A percentile compares a stretch with the other conserved stretches of the same genome.
phyloP scores from a whole-genome alignment of 2,888 invertebrate species.

The Cacoxenus indagator region DNA sequence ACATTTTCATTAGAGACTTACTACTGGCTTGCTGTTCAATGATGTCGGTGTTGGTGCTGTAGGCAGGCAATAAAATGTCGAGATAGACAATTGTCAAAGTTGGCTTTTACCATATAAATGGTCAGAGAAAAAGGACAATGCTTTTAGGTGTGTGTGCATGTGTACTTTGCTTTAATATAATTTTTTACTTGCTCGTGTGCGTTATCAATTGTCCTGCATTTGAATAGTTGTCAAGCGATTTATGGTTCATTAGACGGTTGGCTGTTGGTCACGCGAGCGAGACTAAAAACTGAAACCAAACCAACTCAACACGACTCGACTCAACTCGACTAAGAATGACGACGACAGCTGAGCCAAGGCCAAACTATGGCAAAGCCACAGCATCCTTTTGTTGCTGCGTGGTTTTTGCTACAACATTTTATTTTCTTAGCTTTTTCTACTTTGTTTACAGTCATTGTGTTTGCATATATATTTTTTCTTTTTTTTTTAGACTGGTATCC shows the following conservation, averaged over 20 bases:
- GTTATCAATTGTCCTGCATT: constrained; percentile 62
- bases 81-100: background rate
- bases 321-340: too few relatives aligned
- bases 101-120: too few relatives aligned
- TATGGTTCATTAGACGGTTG: constrained; percentile 62
- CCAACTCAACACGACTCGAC: too few relatives aligned
- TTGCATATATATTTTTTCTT: constrained; percentile 28
- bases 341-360: too few relatives aligned
- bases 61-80: background rate
- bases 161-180: background rate
- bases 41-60: too few relatives aligned
- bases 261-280: constrained; percentile 18
- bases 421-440: constrained; percentile 53
- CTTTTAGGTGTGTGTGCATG: background rate
- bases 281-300: too few relatives aligned
- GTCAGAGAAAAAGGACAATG: background rate
- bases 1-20: constrained; percentile 1
- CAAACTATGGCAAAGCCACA: background rate
- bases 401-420: constrained; percentile 38
- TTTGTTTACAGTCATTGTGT: constrained; percentile 31
- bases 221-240: constrained; percentile 65
- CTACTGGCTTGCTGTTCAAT: too few relatives aligned
- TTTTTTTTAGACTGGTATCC: constrained; percentile 43
- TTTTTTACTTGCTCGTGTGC: constrained; percentile 22
- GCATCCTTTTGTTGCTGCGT: constrained; percentile 18